Evolutionary conservation across 2,888 invertebrate genomes (phyloP), one percentile per base, ranked within the genome.

Genomic region (Dryocosmus kuriphilus): DNA sequence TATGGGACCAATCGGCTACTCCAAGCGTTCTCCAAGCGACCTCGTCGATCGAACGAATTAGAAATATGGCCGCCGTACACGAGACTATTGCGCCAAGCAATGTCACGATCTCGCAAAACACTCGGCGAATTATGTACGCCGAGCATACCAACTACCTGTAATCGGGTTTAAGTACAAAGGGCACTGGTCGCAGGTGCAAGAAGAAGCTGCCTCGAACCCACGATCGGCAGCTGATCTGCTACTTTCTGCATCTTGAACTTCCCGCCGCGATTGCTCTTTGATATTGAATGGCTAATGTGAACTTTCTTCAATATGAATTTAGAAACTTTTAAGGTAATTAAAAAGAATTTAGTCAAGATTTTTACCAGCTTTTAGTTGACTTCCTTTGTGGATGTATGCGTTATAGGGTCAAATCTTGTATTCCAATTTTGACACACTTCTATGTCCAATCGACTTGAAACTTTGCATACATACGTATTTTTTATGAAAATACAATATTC

Each of bases 51-150:
- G 30, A 84, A 82, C 85, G 86, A 81, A 81, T 77, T 85, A 86
- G 87, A 88, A 88, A 87, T 88, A 88, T 87, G 85, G 85, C 82
- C 83, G 85, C 80, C 80, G 82, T 80, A 82, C 87, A 87, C 86
- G 86, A 85, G 87, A 88, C 80, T 85, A 81, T 81, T 82, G 77
- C 84, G 78, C 46, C 61, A 27, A 65, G 78, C 81, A 75, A 61
- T 67, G 41, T 73, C 41, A 73, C 77, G 57, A 60, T 77, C 76
- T 77, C 55, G 22, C 62, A 71, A 71, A 71, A 71, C 71, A 71
- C 46, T 46, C 51, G 51, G 75, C 75, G 62, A 78, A 78, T 80
- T 80, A 75, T 77, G 75, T 63, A 27, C 57, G 11, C 22, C 27
- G 41, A 24, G 24, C 24, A 46, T 67, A 67, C 67, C 67, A 67